Base-by-base conservation (phyloP, 2,797 vertebrate species). In the Neosilurus mollespiculum region DNA sequence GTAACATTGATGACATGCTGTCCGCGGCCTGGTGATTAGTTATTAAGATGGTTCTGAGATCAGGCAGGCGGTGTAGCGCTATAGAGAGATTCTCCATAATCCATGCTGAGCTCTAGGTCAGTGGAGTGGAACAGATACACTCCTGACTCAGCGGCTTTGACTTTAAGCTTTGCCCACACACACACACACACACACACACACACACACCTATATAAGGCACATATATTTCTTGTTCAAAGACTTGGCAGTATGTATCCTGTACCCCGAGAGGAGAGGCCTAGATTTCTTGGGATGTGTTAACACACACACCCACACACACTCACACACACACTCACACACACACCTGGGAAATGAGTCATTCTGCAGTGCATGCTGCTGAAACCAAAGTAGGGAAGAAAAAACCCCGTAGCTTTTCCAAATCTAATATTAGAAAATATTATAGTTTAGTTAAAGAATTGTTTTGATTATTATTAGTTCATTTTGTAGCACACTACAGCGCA, bases 151-250 rank as follows among this genome's bases (percentile, higher is more conserved):
- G 77, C 76, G 18, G 24, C 65, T 64, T 14, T 62, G 76, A 9
- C 26, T 16, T 20, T 34, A 54, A 51, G 24, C 43, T 73, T 24
- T 30, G 18, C 58, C 4, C 16, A 72, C 4, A 79, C 11, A 16
- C n/a, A 49, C 43, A 71, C 69, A 51, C 69, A 56, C 54, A 56
- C 54, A 16, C 54, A 56, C 54, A 56, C 54, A 56, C 54, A 56
- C 54, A 56, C 18, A 5, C 58, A 5, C 16, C 58, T 43, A 78
- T 49, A 78, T 78, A 49, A 81, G 53, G 87, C 80, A 88, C 85
- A 88, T 84, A 87, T 87, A 89, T 24, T 87, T 82, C 85, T 58
- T 86, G 83, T 83, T 81, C 16, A 82, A 88, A 89, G 65, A 34
- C 85, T 90, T 91, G 89, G 83, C 69, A 34, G 72, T 49, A 87